A percentile compares a stretch with the other conserved stretches of the same genome.
Conservation (phyloP, 2,888 invertebrate genomes). For the Latheticus oryzae region DNA sequence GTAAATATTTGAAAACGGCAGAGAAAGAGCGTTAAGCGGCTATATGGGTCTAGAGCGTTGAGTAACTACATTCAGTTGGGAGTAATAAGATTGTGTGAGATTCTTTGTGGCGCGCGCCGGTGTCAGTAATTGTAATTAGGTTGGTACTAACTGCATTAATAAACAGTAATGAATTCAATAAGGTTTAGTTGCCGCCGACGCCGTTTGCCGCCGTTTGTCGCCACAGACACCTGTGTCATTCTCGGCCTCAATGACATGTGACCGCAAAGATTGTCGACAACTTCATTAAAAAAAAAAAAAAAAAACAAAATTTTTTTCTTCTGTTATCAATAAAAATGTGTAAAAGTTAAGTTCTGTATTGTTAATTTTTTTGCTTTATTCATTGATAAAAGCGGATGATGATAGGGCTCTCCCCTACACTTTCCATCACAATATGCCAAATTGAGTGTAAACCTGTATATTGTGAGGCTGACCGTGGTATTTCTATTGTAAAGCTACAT, state of each 20-base stretch:
- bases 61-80: conserved; percentile 48
- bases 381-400: neutral
- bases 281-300: neutral
- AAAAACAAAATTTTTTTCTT: too few relatives aligned
- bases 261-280: conserved; percentile 4
- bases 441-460: conserved; percentile 64
- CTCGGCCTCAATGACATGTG: conserved; percentile 14
- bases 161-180: conserved; percentile 62
- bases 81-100: conserved; percentile 57
- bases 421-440: conserved; percentile 63
- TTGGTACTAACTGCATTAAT: conserved; percentile 66
- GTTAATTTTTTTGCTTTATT: conserved; percentile 1
- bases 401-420: conserved; percentile 12
- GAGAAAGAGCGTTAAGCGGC: conserved; percentile 30
- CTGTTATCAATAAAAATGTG: too few relatives aligned
- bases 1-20: conserved; percentile 44
- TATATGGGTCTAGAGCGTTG: conserved; percentile 39
- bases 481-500: conserved; percentile 46
- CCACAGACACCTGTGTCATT: conserved; percentile 48
- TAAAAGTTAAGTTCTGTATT: too few relatives aligned
- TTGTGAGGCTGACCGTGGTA: conserved; percentile 35
- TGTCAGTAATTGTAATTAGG: conserved; percentile 64
- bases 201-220: conserved; percentile 52
- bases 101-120: conserved; percentile 59
- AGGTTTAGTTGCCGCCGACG: conserved; percentile 57